Evolutionary conservation across 2,888 invertebrate genomes (phyloP).

Genomic region (Andrena fulva): DNA sequence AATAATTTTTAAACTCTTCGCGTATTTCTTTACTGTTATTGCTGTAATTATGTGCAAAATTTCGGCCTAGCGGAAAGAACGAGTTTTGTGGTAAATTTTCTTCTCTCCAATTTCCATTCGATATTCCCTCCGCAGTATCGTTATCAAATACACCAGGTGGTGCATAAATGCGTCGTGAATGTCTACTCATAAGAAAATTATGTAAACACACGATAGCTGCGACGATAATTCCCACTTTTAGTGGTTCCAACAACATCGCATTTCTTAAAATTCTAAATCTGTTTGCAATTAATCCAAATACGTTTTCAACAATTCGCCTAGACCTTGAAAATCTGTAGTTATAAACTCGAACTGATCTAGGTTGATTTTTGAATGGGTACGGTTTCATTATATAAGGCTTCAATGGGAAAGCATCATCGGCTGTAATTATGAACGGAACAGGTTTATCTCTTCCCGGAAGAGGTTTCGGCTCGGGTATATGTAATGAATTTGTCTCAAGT

Average conservation of each 20-base stretch:
- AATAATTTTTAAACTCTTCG: neutral
- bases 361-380: neutral
- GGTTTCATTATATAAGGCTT: conserved; percentile 3
- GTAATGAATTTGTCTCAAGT: neutral
- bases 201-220: conserved; percentile 1
- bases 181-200: neutral
- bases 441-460: neutral
- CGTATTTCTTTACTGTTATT: neutral
- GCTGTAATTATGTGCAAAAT: neutral
- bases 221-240: too few relatives aligned
- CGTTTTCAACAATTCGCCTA: neutral
- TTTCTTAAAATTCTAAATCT: neutral
- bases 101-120: neutral
- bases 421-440: conserved; percentile 1
- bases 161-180: neutral
- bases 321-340: neutral
- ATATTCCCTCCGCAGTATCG: neutral
- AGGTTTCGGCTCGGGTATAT: neutral
- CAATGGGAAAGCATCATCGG: neutral
- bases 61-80: neutral
- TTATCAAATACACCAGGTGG: neutral
- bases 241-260: neutral
- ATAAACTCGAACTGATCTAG: neutral
- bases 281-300: neutral
- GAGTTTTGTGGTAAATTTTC: neutral